phyloP scores from a whole-genome alignment of 2,888 invertebrate species.

The Invenusta paracnida region DNA sequence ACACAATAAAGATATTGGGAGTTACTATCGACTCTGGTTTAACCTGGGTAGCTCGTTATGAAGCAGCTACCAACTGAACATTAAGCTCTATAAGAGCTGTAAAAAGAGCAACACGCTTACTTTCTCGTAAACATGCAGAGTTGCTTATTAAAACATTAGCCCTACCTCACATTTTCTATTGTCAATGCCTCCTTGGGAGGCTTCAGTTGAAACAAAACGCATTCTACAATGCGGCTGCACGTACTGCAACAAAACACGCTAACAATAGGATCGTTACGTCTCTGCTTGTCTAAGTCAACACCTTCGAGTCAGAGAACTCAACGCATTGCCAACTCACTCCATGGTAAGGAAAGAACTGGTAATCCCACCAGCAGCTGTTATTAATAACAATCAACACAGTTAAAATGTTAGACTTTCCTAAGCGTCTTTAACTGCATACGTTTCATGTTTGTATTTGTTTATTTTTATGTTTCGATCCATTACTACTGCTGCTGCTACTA shows the following conservation, averaged over 20 bases:
- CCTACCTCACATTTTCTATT: neutral
- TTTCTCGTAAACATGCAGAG: neutral
- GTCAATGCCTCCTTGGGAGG: neutral
- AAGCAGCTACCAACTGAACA: neutral
- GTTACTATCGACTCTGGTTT: neutral
- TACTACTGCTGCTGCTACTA: too few species aligned
- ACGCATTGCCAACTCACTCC: neutral
- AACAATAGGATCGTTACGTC: neutral
- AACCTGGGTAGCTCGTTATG: neutral
- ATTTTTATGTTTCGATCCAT: too few species aligned
- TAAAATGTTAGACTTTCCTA: neutral
- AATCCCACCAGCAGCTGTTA: neutral
- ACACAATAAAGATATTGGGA: neutral
- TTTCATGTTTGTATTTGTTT: neutral
- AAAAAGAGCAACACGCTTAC: neutral
- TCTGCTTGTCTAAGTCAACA: neutral
- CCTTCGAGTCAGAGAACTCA: neutral
- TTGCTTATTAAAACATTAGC: slow-evolving; percentile 10
- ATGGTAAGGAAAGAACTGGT: neutral
- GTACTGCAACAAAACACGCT: neutral
- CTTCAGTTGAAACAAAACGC: neutral
- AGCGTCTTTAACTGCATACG: neutral
- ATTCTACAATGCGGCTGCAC: neutral
- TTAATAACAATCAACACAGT: neutral
- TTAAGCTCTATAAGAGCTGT: neutral